Percentiles rank a stretch among this genome's conserved stretches.
Conservation (phyloP, 2,888 invertebrate species). For the Conops quadrifasciatus region DNA sequence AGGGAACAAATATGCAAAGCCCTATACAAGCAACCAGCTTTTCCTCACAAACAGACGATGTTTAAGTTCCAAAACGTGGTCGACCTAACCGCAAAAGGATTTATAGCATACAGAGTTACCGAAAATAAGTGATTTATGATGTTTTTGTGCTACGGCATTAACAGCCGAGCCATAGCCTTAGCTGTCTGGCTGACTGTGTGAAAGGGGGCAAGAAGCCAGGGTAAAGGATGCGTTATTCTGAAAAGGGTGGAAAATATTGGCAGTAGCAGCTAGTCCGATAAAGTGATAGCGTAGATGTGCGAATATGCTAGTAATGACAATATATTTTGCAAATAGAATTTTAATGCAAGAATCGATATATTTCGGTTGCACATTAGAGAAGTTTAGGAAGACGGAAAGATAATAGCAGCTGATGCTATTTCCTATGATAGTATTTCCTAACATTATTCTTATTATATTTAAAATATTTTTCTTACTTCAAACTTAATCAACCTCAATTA, state of each 20-base stretch:
- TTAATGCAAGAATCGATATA: conserved; percentile 36
- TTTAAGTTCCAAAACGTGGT: conserved; percentile 48
- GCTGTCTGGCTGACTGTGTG: background rate
- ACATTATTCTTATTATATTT: too few relatives aligned
- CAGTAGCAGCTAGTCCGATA: background rate
- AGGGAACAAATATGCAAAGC: background rate
- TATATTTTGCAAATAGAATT: conserved; percentile 36
- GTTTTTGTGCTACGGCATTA: conserved; percentile 30
- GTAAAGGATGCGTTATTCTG: background rate
- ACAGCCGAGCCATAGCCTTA: background rate
- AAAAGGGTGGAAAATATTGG: background rate
- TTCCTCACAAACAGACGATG: conserved; percentile 39
- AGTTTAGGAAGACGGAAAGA: background rate
- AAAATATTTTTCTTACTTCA: too few relatives aligned
- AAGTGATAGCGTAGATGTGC: conserved; percentile 24
- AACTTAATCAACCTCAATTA: too few relatives aligned
- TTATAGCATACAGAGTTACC: conserved; percentile 36
- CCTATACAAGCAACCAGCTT: background rate
- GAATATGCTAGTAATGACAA: conserved; percentile 35
- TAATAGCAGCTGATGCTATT: background rate
- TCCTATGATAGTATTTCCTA: background rate
- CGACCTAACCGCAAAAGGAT: conserved; percentile 47
- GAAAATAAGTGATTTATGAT: conserved; percentile 38
- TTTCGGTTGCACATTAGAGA: background rate
- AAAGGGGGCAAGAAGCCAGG: too few relatives aligned